A percentile compares a stretch with the other conserved stretches of the same genome.
Conservation (phyloP, 2,113 vertebrate genomes). For the Myotis brandtii region DNA sequence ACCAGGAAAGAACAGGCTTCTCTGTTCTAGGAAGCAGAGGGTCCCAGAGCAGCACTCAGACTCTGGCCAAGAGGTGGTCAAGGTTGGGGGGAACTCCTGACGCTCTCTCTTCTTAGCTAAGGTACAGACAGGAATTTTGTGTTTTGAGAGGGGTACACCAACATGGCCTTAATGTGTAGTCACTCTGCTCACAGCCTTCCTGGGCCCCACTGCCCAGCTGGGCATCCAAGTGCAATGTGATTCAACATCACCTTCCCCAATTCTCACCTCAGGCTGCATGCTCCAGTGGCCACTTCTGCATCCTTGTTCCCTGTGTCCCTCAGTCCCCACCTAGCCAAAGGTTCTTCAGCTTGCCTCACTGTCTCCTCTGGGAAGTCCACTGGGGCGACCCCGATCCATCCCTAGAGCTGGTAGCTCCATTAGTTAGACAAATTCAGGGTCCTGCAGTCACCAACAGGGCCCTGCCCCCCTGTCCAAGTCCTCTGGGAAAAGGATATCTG, state of each 20-base stretch:
- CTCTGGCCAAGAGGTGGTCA: neutral
- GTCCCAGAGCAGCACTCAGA: neutral
- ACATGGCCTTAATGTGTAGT: accelerated
- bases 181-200: neutral
- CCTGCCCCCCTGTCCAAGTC: accelerated
- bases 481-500: slow-evolving; percentile 95
- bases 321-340: neutral
- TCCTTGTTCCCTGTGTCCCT: neutral
- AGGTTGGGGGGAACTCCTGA: neutral
- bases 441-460: neutral
- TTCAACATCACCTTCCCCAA: neutral
- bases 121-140: neutral
- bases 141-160: neutral
- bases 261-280: neutral
- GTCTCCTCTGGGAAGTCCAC: neutral
- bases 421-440: neutral
- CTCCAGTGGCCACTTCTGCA: neutral
- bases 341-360: neutral
- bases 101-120: neutral
- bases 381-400: neutral
- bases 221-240: neutral
- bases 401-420: neutral
- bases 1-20: neutral
- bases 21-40: neutral
- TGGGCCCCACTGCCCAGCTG: neutral